Conservation (phyloP, 2,888 invertebrate species). For the Troides oblongomaculatus region DNA sequence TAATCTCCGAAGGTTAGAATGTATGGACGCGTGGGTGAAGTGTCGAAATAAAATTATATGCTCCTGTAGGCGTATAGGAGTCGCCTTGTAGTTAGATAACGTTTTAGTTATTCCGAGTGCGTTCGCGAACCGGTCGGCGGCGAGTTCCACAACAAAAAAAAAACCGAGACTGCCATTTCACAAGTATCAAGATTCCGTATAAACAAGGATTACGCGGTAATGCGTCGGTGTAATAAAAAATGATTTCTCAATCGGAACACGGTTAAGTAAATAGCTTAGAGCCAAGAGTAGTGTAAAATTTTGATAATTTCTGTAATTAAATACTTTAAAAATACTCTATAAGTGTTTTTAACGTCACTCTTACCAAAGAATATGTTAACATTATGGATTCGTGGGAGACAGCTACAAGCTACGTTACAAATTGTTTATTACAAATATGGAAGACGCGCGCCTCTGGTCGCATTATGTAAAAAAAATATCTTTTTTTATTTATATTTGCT, state of each 20-base stretch:
- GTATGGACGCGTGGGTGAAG: conserved; percentile 40
- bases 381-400: too few relatives aligned
- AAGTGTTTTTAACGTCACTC: too few relatives aligned
- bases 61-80: conserved; percentile 39
- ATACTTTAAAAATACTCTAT: too few relatives aligned
- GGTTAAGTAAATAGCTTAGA: not conserved
- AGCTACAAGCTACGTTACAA: too few relatives aligned
- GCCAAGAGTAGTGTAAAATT: too few relatives aligned
- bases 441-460: too few relatives aligned
- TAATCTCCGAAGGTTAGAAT: conserved; percentile 39
- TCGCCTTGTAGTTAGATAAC: conserved; percentile 43
- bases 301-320: too few relatives aligned
- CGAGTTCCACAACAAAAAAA: not conserved
- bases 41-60: conserved; percentile 40
- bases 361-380: too few relatives aligned
- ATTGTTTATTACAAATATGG: too few relatives aligned
- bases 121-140: conserved; percentile 19
- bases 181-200: conserved; percentile 9
- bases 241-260: conserved; percentile 3
- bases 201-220: conserved; percentile 14
- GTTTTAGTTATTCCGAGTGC: conserved; percentile 41
- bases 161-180: conserved; percentile 16
- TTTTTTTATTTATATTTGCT: too few relatives aligned
- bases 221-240: conserved; percentile 9
- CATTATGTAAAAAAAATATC: too few relatives aligned